phyloP scores from a whole-genome alignment of 2,888 invertebrate genomes.

The Andrena bicolor region DNA sequence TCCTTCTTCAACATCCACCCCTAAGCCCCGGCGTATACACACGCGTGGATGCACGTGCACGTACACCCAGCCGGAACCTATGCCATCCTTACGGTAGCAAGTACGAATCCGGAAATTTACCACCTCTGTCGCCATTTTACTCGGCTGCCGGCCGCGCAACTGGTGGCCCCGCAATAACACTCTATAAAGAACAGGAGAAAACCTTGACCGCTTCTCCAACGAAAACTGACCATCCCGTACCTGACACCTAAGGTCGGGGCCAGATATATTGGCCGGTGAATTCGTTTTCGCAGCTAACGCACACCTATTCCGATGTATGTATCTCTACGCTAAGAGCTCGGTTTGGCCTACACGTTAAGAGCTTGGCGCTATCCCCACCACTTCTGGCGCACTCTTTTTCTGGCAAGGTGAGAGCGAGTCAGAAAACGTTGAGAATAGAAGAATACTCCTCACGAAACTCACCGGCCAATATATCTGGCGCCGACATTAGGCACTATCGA shows the following conservation, averaged over 20 bases:
- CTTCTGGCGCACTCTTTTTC: no score
- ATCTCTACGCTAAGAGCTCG: no score
- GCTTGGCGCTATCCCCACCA: no score
- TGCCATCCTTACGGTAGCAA: slow-evolving; percentile 36
- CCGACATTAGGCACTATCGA: background rate
- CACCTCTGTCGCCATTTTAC: slow-evolving; percentile 73
- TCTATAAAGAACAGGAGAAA: slow-evolving; percentile 14
- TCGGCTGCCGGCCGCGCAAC: slow-evolving; percentile 74
- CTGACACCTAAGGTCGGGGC: no score
- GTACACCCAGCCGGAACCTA: slow-evolving; percentile 7
- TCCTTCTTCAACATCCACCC: slow-evolving; percentile 78
- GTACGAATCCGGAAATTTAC: slow-evolving; percentile 78
- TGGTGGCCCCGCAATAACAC: slow-evolving; percentile 71
- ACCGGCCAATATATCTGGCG: no score
- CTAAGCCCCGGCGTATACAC: slow-evolving; percentile 48
- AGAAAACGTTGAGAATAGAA: no score
- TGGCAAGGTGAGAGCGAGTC: no score
- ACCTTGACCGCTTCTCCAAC: slow-evolving; percentile 24
- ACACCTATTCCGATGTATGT: no score
- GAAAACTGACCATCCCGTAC: slow-evolving; percentile 20
- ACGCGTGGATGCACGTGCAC: slow-evolving; percentile 17
- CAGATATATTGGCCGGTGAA: no score
- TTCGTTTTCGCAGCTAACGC: no score
- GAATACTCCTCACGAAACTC: no score
- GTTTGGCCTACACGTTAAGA: no score